Percentiles rank a stretch among this genome's conserved stretches.
Evolutionary conservation across 2,113 vertebrate species (phyloP).

Genomic region (Mus pahari): DNA sequence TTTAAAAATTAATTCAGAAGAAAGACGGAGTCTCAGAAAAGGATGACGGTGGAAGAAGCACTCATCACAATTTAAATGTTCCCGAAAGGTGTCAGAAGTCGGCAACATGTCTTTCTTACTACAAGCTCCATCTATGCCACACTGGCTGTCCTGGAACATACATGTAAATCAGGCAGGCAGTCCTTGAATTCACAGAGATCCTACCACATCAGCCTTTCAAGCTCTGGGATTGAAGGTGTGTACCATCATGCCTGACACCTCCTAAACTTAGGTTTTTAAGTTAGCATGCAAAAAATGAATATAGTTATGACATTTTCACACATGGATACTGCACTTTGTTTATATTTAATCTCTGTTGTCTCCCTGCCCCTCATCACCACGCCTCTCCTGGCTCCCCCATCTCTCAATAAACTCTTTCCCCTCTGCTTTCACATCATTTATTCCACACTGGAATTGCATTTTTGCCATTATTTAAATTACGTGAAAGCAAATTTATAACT

Average conservation of each 20-base stretch:
- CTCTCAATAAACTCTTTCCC: not conserved
- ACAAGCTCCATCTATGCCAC: not conserved
- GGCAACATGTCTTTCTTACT: not conserved
- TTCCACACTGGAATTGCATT: not conserved
- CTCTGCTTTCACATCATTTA: not conserved
- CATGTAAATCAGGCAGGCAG: not conserved
- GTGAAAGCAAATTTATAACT: not conserved
- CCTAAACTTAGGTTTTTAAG: not conserved
- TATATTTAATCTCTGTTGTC: not conserved
- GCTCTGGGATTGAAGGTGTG: not conserved
- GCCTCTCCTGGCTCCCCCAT: accelerated
- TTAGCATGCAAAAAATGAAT: not conserved
- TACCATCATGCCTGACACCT: no score
- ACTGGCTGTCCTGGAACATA: not conserved
- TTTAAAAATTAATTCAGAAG: slow-evolving; percentile 11
- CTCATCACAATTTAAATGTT: not conserved
- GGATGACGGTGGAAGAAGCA: not conserved
- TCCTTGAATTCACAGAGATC: not conserved
- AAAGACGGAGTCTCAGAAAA: not conserved
- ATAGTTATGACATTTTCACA: not conserved
- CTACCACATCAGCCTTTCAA: not conserved
- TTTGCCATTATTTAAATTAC: slow-evolving; percentile 48
- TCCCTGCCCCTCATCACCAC: not conserved
- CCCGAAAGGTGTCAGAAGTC: not conserved
- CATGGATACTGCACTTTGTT: not conserved